Evolutionary conservation across 2,797 vertebrate genomes (phyloP).

Genomic region (Catamblyrhynchus diadema): DNA sequence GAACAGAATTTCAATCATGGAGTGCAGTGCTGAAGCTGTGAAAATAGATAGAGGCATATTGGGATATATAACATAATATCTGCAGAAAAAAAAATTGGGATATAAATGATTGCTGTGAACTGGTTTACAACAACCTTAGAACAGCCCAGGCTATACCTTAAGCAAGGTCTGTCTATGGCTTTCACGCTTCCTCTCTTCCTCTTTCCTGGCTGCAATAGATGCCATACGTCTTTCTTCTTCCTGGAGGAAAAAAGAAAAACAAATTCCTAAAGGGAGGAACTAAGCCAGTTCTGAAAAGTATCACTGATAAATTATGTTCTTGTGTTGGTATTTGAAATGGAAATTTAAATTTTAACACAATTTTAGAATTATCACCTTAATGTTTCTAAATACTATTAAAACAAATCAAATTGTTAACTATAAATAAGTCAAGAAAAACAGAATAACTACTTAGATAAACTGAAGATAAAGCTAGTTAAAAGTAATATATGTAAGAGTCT

Average conservation of each 20-base stretch:
- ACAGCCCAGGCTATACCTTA: constrained; percentile 80
- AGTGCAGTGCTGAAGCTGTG: neutral
- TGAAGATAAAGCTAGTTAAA: neutral
- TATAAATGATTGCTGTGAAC: neutral
- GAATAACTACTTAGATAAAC: neutral
- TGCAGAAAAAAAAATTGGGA: neutral
- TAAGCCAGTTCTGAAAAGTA: neutral
- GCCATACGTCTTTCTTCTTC: constrained; percentile 98
- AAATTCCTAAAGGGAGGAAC: neutral
- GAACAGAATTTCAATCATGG: neutral
- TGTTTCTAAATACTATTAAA: neutral
- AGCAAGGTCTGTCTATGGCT: constrained; percentile 91
- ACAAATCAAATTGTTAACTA: neutral
- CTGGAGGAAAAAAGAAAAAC: constrained; percentile 68
- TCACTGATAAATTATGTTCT: neutral
- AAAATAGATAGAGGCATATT: neutral
- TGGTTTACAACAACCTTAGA: neutral
- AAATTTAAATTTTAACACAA: neutral
- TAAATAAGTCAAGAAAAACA: neutral
- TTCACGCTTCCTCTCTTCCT: constrained; percentile 96
- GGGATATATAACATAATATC: neutral
- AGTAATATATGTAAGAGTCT: neutral
- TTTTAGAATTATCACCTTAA: neutral
- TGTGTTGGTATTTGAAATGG: neutral
- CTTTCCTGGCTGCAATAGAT: constrained; percentile 89